Evolutionary conservation across 2,888 invertebrate species (phyloP).

Genomic region (Drosophila ezoana): DNA sequence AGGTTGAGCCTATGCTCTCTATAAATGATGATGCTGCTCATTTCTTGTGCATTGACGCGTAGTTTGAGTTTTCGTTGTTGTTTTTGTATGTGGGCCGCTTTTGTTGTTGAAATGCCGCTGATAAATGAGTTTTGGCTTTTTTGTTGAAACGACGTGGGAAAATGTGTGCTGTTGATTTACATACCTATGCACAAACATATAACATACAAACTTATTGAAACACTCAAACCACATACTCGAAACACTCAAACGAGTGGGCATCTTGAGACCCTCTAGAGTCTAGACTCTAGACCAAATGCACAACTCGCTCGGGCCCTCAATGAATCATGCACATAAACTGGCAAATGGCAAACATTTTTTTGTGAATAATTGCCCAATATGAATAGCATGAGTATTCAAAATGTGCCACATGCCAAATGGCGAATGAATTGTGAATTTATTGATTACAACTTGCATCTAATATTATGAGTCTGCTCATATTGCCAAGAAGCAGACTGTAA

Average conservation of each 20-base stretch:
- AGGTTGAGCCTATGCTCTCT: constrained; percentile 44
- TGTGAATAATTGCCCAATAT: constrained; percentile 1
- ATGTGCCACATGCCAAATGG: neutral
- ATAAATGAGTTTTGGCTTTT: constrained; percentile 73
- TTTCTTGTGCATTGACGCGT: constrained; percentile 68
- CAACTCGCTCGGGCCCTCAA: neutral
- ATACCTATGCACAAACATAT: constrained; percentile 36
- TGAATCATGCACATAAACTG: constrained; percentile 11
- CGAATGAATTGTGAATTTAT: neutral
- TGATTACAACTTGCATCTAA: neutral
- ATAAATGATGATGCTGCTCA: constrained; percentile 73
- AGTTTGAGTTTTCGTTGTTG: constrained; percentile 28
- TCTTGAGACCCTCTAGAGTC: constrained; percentile 46
- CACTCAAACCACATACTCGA: constrained; percentile 32
- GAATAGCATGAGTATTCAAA: constrained; percentile 11
- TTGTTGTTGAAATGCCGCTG: constrained; percentile 75
- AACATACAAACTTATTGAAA: constrained; percentile 14
- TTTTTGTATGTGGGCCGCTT: constrained; percentile 56
- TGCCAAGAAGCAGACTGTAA: too few relatives aligned
- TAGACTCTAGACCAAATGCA: constrained; percentile 20
- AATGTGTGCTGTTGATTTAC: constrained; percentile 63
- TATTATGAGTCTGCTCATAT: too few relatives aligned
- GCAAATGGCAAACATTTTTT: constrained; percentile 3
- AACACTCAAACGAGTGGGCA: constrained; percentile 42
- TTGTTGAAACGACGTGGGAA: constrained; percentile 74